Evolutionary conservation across 1,140 invertebrate species (phyloP), one percentile per base, ranked within the genome.

Genomic region (Anoplophora glabripennis): DNA sequence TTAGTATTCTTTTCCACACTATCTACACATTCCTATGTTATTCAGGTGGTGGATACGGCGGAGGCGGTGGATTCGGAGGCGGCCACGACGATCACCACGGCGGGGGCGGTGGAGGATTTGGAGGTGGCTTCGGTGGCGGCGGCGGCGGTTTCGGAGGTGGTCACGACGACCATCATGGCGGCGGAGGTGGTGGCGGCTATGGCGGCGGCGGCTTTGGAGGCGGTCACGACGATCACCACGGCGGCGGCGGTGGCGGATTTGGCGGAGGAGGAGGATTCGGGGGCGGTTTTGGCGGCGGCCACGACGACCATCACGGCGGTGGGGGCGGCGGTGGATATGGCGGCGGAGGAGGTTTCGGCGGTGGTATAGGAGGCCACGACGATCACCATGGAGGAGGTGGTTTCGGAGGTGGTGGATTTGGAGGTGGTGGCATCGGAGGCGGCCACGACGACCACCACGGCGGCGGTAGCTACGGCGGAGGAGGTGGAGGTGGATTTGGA

Each of bases 321-420:
- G 54, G 63, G 10, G 37, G 52, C 7, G 48, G 49, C 21, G 54
- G 55, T 28, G 60, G 57, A 28, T 47, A 53, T 48, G 21, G 21
- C 5, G 52, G 52, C 42, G 52, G 52, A 42, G 40, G 40, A 36
- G 12, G 12, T 36, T 5, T 12, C 15, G 44, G 44, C 17, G 54
- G 54, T 7, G 55, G 55, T 52, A 40, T 38, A 41, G 10, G 64
- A 47, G 49, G 49, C 33, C 54, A 57, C 33, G 61, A 56, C 42
- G 59, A 57, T 45, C 46, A 57, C 51, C 62, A 64, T 37, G 57
- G 64, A 35, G 64, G 64, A 2, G 60, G 64, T n/a, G 64, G 64
- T 10, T 45, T 46, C 17, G 40, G 38, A 36, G 61, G 55, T 8
- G 61, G 55, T 8, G 61, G 64, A 56, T 57, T 48, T 34, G 57